Base-by-base conservation (phyloP, 2,888 invertebrate genomes). In the Andrena chrysosceles region DNA sequence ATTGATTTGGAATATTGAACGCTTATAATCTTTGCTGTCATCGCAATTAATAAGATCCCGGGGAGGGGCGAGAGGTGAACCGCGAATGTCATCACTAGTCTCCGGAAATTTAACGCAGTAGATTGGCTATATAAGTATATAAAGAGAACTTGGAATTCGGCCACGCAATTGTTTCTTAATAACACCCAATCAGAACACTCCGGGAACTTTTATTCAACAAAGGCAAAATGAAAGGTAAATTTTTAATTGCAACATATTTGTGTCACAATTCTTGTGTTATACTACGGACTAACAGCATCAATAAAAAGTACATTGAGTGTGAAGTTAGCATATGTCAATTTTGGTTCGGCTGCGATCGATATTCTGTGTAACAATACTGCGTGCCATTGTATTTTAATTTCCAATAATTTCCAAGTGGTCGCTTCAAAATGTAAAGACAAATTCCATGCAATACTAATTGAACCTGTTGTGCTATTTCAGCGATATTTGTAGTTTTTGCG, bases 101-200 rank as follows among this genome's bases (percentile, higher is more conserved):
- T 13, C 42, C 4, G 13, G 1, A 13, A 4, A 13, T 42, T 42
- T 42, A 42, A 13, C 4, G 13, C 42, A 13, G 1, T 42, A 42
- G 13, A 42, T 42, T 13, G 52, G 16, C 10, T 13, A 42, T 42
- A 42, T 13, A 42, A 13, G 60, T 78, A 78, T 78, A 74, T 67
- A 78, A 74, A 67, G 62, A 42, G 52, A 60, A 42, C 13, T 13
- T n/a, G 8, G 26, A 54, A 62, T 42, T 63, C 5, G 23, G 1
- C 6, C 2, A 13, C 1, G 2, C 33, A 48, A 8, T 77, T 42
- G 2, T n/a, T 0, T 13, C 6, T 1, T 4, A 56, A 26, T 23
- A 56, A 20, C 56, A 23, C 8, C 13, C 8, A 20, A 2, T 52
- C 8, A 20, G 3, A 52, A 52, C 52, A 20, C 2, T 52, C 5